Evolutionary conservation across 2,797 vertebrate species (phyloP).

Genomic region (Xiphophorus birchmanni): DNA sequence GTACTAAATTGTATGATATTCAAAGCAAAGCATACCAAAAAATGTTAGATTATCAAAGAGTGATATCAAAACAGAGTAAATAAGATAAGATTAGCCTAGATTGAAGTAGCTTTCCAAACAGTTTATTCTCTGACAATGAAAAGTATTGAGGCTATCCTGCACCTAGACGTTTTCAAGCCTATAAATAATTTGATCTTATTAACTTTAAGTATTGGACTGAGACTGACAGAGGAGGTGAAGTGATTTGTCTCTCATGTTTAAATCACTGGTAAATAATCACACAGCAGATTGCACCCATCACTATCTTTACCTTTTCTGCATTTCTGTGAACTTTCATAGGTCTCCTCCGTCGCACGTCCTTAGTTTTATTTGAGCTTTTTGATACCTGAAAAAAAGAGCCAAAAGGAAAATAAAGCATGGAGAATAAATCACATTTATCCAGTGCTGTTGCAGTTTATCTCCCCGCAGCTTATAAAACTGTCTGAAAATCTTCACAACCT

Average conservation of each 20-base stretch:
- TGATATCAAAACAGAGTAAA: not conserved
- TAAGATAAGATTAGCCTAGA: not conserved
- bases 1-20: not conserved
- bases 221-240: not conserved
- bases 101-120: not conserved
- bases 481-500: not conserved
- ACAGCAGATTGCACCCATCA: not conserved
- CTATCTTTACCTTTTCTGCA: not conserved
- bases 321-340: not conserved
- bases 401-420: not conserved
- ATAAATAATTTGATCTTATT: not conserved
- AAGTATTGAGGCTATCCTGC: not conserved
- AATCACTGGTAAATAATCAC: not conserved
- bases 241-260: not conserved
- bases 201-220: not conserved
- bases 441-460: not conserved
- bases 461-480: not conserved
- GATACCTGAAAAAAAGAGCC: not conserved
- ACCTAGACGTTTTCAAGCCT: not conserved
- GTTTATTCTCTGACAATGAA: not conserved
- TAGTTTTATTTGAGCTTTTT: not conserved
- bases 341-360: not conserved
- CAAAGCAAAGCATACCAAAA: not conserved
- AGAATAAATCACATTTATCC: not conserved
- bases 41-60: not conserved